A percentile compares a stretch with the other conserved stretches of the same genome.
These are phyloP conservation scores for Norana najaformis DNA, from an alignment of 2,888 invertebrate genomes.

Conservation along the genomic window DNA sequence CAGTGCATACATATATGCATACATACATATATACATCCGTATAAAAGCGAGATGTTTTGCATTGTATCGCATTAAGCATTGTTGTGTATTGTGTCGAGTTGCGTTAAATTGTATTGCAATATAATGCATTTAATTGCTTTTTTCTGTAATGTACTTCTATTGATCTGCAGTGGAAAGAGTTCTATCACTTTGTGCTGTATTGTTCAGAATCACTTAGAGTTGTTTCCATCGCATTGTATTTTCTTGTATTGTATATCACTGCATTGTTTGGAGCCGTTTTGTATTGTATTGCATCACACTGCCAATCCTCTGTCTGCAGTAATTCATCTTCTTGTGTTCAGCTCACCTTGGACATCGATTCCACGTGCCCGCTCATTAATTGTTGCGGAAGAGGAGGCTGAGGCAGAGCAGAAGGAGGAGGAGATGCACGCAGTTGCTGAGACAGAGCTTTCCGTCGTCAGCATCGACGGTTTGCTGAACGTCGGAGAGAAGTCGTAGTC, in stretches of 20 bases:
- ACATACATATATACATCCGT: background rate
- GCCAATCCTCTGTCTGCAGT: background rate
- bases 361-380: background rate
- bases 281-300: background rate
- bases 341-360: background rate
- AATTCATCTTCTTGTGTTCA: background rate
- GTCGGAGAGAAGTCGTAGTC: slow-evolving; percentile 1
- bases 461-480: background rate
- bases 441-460: background rate
- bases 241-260: too few relatives aligned
- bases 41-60: too few relatives aligned
- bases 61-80: background rate
- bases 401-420: background rate
- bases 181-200: too few relatives aligned
- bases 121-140: too few relatives aligned
- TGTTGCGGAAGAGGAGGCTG: background rate
- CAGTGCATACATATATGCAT: background rate
- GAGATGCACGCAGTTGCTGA: background rate
- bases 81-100: background rate
- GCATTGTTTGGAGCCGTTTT: too few relatives aligned
- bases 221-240: too few relatives aligned
- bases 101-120: too few relatives aligned
- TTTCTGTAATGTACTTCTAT: too few relatives aligned
- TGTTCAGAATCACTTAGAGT: too few relatives aligned
- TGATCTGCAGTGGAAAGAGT: too few relatives aligned